Conservation (phyloP, 64 coral and sea anemone genomes). For the Astreopora myriophthalma region DNA sequence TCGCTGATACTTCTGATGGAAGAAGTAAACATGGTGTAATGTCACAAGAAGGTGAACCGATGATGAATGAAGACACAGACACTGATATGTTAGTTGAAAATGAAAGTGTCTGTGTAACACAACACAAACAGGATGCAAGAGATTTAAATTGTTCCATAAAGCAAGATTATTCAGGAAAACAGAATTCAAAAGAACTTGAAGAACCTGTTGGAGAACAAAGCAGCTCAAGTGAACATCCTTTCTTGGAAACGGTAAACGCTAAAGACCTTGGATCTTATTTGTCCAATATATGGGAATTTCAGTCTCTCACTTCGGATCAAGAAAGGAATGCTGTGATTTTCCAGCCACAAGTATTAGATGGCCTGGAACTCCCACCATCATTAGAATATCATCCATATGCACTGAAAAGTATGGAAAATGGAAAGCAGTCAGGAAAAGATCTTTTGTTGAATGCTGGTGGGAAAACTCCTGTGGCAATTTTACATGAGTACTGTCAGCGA, state of each 20-base stretch:
- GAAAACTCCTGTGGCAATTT: constrained; percentile 83
- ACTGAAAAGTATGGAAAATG: constrained; percentile 62
- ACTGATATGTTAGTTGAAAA: not conserved
- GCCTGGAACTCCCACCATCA: constrained; percentile 38
- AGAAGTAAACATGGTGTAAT: not conserved
- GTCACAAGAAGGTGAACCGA: not conserved
- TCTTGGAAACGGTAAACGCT: constrained; percentile 58
- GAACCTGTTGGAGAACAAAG: not conserved
- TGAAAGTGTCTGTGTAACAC: not conserved
- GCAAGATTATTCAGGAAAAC: not conserved
- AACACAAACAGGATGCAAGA: not conserved
- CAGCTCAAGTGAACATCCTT: not conserved
- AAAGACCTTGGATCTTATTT: constrained; percentile 71
- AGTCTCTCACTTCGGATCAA: constrained; percentile 73
- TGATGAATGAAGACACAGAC: not conserved
- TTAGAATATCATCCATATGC: constrained; percentile 73
- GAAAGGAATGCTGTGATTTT: constrained; percentile 65
- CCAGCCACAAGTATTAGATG: not conserved
- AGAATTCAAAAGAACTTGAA: not conserved
- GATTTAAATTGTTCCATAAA: not conserved
- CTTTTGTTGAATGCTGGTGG: constrained; percentile 72
- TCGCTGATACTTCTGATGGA: not conserved
- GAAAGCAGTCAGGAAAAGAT: constrained; percentile 57
- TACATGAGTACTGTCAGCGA: constrained; percentile 91
- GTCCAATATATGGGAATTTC: constrained; percentile 80